phyloP scores from a whole-genome alignment of 2,888 invertebrate genomes.

The Mongoloraphidia duomilia region DNA sequence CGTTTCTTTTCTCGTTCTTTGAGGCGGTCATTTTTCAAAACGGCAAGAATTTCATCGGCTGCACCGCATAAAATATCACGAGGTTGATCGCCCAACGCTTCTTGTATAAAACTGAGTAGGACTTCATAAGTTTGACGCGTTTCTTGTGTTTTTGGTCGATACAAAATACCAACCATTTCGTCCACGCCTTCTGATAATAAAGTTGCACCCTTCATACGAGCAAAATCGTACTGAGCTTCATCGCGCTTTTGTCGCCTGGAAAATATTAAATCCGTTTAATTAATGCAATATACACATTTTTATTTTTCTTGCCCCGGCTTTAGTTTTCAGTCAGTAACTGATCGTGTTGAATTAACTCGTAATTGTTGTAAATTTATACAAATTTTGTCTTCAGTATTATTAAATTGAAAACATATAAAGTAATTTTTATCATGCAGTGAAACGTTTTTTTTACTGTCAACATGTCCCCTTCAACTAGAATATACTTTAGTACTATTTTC shows the following conservation, averaged over 20 bases:
- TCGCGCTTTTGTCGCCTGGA: conserved; percentile 71
- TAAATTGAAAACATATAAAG: no score
- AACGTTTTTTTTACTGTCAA: no score
- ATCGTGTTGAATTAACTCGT: no score
- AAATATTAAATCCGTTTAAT: no score
- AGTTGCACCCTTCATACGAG: conserved; percentile 78
- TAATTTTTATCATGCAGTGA: no score
- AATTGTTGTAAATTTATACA: no score
- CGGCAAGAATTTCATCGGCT: conserved; percentile 94
- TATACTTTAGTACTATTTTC: no score
- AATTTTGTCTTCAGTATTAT: no score
- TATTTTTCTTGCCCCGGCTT: no score
- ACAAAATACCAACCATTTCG: conserved; percentile 87
- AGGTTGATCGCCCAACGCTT: conserved; percentile 92
- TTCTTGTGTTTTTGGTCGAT: conserved; percentile 93
- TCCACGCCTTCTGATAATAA: conserved; percentile 77
- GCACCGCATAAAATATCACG: conserved; percentile 94
- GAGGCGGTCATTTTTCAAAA: conserved; percentile 86
- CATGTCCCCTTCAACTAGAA: no score
- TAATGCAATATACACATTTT: no score
- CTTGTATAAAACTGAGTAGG: conserved; percentile 90
- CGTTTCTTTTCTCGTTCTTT: conserved; percentile 88
- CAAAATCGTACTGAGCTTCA: conserved; percentile 83
- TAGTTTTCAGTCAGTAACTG: no score
- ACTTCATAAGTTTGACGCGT: conserved; percentile 96